A percentile compares a stretch with the other conserved stretches of the same genome.
phyloP scores from a whole-genome alignment of 1,140 invertebrate species.

The Alviniconcha marisindica region DNA sequence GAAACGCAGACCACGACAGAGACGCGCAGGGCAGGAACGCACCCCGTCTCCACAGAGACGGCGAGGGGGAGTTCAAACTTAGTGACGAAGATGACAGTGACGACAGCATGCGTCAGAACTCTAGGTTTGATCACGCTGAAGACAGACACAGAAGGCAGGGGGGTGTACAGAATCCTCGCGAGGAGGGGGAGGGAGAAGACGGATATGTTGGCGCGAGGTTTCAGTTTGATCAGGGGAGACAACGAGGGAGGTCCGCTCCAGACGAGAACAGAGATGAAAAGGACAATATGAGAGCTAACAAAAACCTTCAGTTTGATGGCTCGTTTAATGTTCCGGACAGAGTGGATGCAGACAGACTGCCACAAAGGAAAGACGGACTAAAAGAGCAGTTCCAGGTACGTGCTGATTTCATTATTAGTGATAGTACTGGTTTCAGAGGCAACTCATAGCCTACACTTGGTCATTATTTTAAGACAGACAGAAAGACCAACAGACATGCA shows the following conservation, averaged over 20 bases:
- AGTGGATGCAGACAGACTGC: background rate
- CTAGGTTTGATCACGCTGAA: background rate
- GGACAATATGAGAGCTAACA: too few relatives aligned
- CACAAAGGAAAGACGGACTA: background rate
- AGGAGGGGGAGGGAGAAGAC: background rate
- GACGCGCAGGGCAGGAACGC: background rate
- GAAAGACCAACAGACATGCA: too few relatives aligned
- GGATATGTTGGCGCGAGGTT: too few relatives aligned
- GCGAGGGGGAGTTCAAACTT: background rate
- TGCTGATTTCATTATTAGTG: background rate
- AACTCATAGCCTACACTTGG: too few relatives aligned
- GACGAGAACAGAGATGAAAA: too few relatives aligned
- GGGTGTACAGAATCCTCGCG: background rate
- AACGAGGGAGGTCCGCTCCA: background rate
- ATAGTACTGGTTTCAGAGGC: background rate
- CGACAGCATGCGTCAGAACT: background rate
- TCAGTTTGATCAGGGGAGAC: background rate
- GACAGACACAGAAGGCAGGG: background rate
- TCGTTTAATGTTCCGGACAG: too few relatives aligned
- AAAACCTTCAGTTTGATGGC: background rate
- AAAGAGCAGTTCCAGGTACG: slow-evolving; percentile 20
- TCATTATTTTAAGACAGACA: too few relatives aligned
- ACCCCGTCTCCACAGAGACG: background rate
- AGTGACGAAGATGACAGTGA: background rate
- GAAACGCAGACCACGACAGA: background rate